Evolutionary conservation across 2,888 invertebrate genomes (phyloP).

Genomic region (Celastrina argiolus): DNA sequence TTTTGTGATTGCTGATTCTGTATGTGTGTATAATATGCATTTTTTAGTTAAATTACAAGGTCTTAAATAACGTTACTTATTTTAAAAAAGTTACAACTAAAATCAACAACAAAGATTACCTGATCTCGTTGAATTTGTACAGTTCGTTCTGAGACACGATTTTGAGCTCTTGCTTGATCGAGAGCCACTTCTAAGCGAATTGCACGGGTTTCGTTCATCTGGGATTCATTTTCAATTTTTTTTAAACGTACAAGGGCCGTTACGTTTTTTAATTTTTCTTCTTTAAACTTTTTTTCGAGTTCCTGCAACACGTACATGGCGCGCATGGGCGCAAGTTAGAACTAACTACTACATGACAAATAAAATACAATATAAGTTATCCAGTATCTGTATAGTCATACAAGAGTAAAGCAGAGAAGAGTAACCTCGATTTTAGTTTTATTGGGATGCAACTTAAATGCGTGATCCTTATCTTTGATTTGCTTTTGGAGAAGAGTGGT

Average conservation of each 20-base stretch:
- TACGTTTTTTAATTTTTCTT: slow-evolving; percentile 50
- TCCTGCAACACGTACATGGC: slow-evolving; percentile 42
- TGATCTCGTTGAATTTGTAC: slow-evolving; percentile 54
- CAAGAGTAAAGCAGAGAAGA: background rate
- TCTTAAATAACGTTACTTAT: too few species aligned
- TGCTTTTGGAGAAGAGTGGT: slow-evolving; percentile 57
- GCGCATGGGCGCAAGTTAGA: too few species aligned
- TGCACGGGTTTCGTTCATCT: slow-evolving; percentile 47
- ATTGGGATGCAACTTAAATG: slow-evolving; percentile 42
- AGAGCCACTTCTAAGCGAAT: slow-evolving; percentile 50
- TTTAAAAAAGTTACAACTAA: background rate
- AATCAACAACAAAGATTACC: slow-evolving; percentile 38
- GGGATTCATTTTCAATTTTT: slow-evolving; percentile 53
- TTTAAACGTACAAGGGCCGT: slow-evolving; percentile 47
- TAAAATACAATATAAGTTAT: background rate
- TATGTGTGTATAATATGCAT: too few species aligned
- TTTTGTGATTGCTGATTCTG: slow-evolving; percentile 55
- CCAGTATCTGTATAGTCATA: background rate
- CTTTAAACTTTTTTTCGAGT: slow-evolving; percentile 59
- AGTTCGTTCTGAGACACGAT: slow-evolving; percentile 48
- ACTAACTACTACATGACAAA: background rate
- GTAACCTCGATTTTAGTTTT: slow-evolving; percentile 52
- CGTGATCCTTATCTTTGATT: slow-evolving; percentile 46
- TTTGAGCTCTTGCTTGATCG: slow-evolving; percentile 47
- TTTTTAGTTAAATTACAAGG: too few species aligned